These are phyloP conservation scores for Eospalax fontanierii DNA, from an alignment of 2,797 vertebrate genomes.

Conservation along the genomic window DNA sequence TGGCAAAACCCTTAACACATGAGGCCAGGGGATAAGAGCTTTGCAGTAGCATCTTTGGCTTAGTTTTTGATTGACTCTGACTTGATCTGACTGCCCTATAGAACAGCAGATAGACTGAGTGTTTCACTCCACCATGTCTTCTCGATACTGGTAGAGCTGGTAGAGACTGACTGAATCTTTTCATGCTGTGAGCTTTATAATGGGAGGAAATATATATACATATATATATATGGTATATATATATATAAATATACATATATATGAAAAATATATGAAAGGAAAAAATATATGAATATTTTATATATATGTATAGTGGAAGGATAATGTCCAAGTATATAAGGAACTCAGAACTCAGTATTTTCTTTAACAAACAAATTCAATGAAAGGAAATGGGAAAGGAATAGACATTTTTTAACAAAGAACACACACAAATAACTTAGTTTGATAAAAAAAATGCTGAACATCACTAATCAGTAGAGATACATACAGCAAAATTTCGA, in stretches of 20 bases:
- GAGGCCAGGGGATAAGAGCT: constrained; percentile 28
- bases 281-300: too few relatives aligned
- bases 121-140: fast-evolving
- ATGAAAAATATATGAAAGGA: too few relatives aligned
- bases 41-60: constrained; percentile 26
- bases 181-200: background rate
- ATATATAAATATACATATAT: too few relatives aligned
- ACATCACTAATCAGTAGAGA: background rate
- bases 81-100: constrained; percentile 8
- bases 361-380: background rate
- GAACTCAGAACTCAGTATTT: background rate
- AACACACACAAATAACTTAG: background rate
- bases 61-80: constrained; percentile 39
- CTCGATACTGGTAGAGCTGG: background rate
- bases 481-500: background rate
- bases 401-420: background rate
- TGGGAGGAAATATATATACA: background rate
- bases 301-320: too few relatives aligned
- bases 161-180: background rate
- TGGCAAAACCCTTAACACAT: background rate
- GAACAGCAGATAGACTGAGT: background rate
- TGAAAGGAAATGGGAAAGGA: background rate
- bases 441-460: background rate
- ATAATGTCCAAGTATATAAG: background rate
- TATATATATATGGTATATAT: background rate